Base-by-base conservation (phyloP, 2,888 invertebrate genomes). In the Drosophila kambysellisi region DNA sequence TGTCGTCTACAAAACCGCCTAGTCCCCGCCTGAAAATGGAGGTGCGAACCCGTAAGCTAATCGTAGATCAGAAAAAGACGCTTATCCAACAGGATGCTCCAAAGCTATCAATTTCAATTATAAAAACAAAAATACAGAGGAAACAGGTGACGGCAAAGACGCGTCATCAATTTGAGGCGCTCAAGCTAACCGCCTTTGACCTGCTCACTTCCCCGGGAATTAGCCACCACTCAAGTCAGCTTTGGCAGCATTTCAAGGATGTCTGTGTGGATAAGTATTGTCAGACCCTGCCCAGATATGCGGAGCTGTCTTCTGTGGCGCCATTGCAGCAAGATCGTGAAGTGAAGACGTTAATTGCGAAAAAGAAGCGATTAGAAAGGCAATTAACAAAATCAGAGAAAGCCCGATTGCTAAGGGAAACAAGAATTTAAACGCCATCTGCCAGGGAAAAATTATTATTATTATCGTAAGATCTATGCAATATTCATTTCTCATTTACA, bases 161-260 rank as follows among this genome's bases (percentile, higher is more conserved):
- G 12, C 81, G 82, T 2, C 70, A 57, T 17, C 81, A 90, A 11
- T 89, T 79, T 20, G 67, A 87, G 17, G 61, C 75, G 0, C 77
- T 72, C 0, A 84, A 91, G n/a, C 61, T 39, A 4, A 91, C 89
- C 0, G 93, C 93, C 0, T 93, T 86, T 30, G 92, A 92, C 74
- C 65, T 90, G 50, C 64, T 93, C 9, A 92, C 91, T 6, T 80
- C 76, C n/a, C 83, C 92, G 0, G 72, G 76, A 50, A 70, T 72
- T 1, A n/a, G 43, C 0, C 53, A 54, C 1, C 15, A 77, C 0
- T 75, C 82, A 0, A 4, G 6, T 0, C n/a, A 61, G 0, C 32
- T 85, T 4, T 11, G 0, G 20, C 33, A 56, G 0, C 81, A 83
- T 20, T 85, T 90, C n/a, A 57, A 60, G n/a, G 32, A 62, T 3